Evolutionary conservation across 1,140 invertebrate genomes (phyloP).

Genomic region (Trichonephila clavata): DNA sequence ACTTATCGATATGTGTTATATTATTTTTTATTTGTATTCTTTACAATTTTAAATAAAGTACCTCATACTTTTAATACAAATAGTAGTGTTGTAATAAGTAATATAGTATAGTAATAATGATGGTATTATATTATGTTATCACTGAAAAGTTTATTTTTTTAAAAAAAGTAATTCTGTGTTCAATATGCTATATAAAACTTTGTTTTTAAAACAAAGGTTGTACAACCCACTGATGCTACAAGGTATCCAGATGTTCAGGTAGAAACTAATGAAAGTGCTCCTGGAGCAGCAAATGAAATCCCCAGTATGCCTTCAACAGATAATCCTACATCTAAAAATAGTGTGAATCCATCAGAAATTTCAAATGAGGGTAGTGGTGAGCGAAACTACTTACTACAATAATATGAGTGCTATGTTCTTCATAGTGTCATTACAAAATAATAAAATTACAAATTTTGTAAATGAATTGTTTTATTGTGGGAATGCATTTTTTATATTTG

Average conservation of each 20-base stretch:
- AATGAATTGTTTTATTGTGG: too few species aligned
- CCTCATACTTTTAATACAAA: not conserved
- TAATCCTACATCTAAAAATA: not conserved
- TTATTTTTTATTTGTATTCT: not conserved
- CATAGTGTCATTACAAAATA: not conserved
- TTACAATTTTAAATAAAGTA: not conserved
- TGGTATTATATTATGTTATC: not conserved
- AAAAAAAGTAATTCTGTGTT: not conserved
- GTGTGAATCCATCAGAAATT: not conserved
- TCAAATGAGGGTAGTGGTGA: conserved; percentile 12
- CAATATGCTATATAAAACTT: not conserved
- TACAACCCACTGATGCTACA: not conserved
- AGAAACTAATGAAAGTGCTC: not conserved
- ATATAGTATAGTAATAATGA: not conserved
- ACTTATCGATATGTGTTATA: too few species aligned
- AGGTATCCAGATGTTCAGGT: conserved; percentile 54
- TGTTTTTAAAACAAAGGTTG: conserved; percentile 13
- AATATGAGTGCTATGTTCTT: not conserved
- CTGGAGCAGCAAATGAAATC: not conserved
- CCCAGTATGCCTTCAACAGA: not conserved
- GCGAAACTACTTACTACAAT: conserved; percentile 42
- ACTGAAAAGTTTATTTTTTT: not conserved
- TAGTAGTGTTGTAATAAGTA: too few species aligned
- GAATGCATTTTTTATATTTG: too few species aligned
- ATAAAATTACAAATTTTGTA: not conserved